Percentiles rank a stretch among this genome's conserved stretches.
phyloP scores from a whole-genome alignment of 2,797 vertebrate species.

The Halcyon badia region DNA sequence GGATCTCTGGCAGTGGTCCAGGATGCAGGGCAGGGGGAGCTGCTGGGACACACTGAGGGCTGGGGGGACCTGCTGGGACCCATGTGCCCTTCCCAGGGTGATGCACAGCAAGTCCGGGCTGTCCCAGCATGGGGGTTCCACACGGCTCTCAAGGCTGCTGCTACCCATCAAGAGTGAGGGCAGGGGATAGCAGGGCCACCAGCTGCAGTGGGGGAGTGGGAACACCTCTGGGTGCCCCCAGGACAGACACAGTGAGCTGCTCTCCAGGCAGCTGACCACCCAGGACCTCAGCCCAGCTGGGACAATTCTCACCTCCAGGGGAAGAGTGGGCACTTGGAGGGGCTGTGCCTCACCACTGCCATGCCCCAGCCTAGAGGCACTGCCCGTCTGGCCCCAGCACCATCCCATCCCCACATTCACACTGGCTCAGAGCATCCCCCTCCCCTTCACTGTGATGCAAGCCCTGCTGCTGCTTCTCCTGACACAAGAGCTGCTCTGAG shows the following conservation, averaged over 20 bases:
- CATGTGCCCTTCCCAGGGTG: accelerated
- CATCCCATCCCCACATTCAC: accelerated
- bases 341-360: neutral
- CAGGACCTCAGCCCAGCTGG: neutral
- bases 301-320: neutral
- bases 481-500: neutral
- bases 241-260: neutral
- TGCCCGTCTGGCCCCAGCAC: neutral
- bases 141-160: accelerated
- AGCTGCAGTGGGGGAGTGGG: accelerated
- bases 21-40: neutral
- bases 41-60: neutral
- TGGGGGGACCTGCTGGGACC: neutral
- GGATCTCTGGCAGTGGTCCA: accelerated
- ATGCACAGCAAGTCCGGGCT: neutral
- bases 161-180: neutral
- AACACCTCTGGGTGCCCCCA: accelerated
- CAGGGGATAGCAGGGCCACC: neutral
- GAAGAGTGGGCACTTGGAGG: accelerated
- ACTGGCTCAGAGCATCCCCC: accelerated
- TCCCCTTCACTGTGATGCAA: accelerated
- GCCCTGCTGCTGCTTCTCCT: neutral
- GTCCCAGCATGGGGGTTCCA: neutral
- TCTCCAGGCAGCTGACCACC: neutral
- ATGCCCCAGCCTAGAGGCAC: neutral